These are phyloP conservation scores for Neodontobutis hainanensis DNA, from an alignment of 2,113 vertebrate genomes.

Conservation along the genomic window DNA sequence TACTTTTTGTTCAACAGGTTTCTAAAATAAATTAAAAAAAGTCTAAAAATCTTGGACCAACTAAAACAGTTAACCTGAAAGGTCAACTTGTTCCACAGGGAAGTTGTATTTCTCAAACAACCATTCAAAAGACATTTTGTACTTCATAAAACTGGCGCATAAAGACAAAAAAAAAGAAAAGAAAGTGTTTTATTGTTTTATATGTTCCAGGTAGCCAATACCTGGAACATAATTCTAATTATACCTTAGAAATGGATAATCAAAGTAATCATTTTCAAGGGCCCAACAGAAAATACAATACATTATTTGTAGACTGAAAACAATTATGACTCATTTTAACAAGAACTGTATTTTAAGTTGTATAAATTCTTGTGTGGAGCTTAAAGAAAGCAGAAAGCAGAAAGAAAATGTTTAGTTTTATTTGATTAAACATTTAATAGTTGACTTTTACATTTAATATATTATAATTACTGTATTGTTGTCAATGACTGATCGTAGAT, in stretches of 20 bases:
- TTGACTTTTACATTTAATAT: too few relatives aligned
- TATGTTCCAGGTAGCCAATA: not conserved
- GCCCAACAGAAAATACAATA: too few relatives aligned
- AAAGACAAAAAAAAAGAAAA: not conserved
- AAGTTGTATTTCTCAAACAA: not conserved
- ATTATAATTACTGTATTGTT: too few relatives aligned
- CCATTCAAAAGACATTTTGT: not conserved
- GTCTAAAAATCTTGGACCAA: not conserved
- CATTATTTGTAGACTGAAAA: too few relatives aligned
- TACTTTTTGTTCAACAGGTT: not conserved
- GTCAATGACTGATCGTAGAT: not conserved
- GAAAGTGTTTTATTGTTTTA: not conserved
- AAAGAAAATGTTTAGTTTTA: too few relatives aligned
- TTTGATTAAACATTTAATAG: too few relatives aligned
- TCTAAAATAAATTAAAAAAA: not conserved
- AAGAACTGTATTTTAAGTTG: too few relatives aligned
- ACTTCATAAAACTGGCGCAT: not conserved
- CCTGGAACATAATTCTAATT: not conserved
- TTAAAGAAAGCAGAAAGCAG: too few relatives aligned
- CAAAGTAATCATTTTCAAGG: too few relatives aligned
- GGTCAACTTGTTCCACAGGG: constrained; percentile 3
- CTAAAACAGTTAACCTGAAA: not conserved
- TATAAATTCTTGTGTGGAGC: too few relatives aligned
- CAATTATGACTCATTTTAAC: too few relatives aligned
- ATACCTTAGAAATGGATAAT: not conserved